Base-by-base conservation (phyloP, 2,113 vertebrate species). In the Osmerus eperlanus region DNA sequence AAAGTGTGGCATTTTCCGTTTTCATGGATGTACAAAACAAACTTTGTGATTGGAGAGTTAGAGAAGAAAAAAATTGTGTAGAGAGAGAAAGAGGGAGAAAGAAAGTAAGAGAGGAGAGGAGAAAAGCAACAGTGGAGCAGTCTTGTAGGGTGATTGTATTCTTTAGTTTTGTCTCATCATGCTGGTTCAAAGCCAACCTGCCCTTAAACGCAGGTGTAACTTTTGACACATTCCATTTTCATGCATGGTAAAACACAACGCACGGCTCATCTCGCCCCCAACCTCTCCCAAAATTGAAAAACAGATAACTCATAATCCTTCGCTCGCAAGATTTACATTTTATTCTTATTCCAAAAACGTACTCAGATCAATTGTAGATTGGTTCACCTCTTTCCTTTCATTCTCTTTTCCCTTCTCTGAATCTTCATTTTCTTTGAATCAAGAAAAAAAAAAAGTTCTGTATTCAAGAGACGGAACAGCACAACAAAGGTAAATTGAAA, bases 401-500 rank as follows among this genome's bases (percentile, higher is more conserved):
- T 29, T 16, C 55, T 32, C 55, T 21, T 62, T 61, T 1, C 67
- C 66, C 61, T 7, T 70, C 70, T 41, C 36, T 41, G 36, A 4
- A 41, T 41, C 36, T 76, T 76, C 75, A 70, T 74, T 74, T 81
- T 73, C 59, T 66, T 51, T 21, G 23, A 77, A 71, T 73, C 61
- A 4, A 65, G 64, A 47, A 65, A n/a, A 65, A 74, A 60, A 63
- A 74, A 75, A 77, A 72, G 72, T 79, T 79, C 77, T 71, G 74
- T 73, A 81, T 79, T 79, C 79, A 81, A 74, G 67, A 67, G 70
- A 54, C 29, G 70, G 67, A 69, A 70, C 60, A 64, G 51, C 72
- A 77, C 74, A 79, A 75, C 77, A 76, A 74, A 67, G 79, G 71
- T 80, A 83, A 80, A 85, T 83, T 83, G 81, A 85, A 85, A 83